These are phyloP conservation scores for Tragelaphus eurycerus DNA, from an alignment of 2,797 vertebrate species.

Conservation along the genomic window DNA sequence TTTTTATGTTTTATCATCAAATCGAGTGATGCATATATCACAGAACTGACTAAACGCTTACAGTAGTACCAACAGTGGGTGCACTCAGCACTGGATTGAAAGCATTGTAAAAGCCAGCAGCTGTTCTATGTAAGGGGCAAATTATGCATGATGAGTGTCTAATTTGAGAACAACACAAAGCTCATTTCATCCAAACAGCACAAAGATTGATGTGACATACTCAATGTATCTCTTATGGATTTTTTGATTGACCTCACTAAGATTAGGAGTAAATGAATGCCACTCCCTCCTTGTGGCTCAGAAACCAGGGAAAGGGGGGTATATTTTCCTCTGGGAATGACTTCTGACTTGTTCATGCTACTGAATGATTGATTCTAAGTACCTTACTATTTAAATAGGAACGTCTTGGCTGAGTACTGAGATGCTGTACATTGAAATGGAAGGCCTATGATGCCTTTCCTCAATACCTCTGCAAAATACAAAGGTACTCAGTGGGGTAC, in stretches of 20 bases:
- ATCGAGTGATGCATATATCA: constrained; percentile 3
- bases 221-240: neutral
- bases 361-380: neutral
- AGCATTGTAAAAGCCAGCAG: constrained; percentile 60
- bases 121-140: constrained; percentile 22
- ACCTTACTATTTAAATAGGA: neutral
- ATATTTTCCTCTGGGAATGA: neutral
- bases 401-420: neutral
- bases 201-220: constrained; percentile 36
- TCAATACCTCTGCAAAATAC: neutral
- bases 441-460: neutral
- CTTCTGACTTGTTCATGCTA: neutral
- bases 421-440: neutral
- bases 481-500: neutral
- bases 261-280: neutral
- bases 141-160: constrained; percentile 57
- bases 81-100: constrained; percentile 25
- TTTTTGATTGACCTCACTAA: constrained; percentile 31
- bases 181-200: constrained; percentile 46
- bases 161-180: constrained; percentile 56
- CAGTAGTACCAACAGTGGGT: neutral
- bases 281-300: neutral
- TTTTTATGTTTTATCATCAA: constrained; percentile 25
- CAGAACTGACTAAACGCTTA: constrained; percentile 44
- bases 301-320: neutral